Evolutionary conservation across 2,113 vertebrate genomes (phyloP).

Genomic region (Gila orcuttii): DNA sequence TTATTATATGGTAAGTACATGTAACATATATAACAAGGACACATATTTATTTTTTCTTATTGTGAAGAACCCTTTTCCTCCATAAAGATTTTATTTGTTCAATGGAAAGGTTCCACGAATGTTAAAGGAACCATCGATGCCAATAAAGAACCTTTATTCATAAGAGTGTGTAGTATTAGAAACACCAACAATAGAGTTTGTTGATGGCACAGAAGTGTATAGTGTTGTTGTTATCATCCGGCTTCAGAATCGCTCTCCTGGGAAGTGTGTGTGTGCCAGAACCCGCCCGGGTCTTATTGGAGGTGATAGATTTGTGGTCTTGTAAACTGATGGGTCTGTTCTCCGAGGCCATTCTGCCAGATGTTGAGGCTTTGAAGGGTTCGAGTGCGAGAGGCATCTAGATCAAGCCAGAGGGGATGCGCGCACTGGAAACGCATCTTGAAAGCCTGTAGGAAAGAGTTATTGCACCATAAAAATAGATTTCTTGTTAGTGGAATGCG

Average conservation of each 20-base stretch:
- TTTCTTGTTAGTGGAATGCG: not conserved
- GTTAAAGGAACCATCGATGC: too few species aligned
- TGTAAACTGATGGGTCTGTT: slow-evolving; percentile 57
- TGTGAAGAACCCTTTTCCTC: too few species aligned
- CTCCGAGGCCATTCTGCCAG: slow-evolving; percentile 50
- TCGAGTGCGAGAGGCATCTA: slow-evolving; percentile 60
- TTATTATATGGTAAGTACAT: too few species aligned
- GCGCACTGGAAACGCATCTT: slow-evolving; percentile 62
- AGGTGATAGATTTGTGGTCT: slow-evolving; percentile 59
- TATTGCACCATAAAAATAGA: slow-evolving; percentile 20
- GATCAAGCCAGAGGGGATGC: slow-evolving; percentile 58
- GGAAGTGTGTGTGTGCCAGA: slow-evolving; percentile 46
- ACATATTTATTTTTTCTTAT: too few species aligned
- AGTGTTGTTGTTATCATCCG: not conserved
- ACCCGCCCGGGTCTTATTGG: slow-evolving; percentile 49
- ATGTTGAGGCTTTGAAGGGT: slow-evolving; percentile 58
- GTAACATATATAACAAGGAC: too few species aligned
- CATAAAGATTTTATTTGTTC: too few species aligned
- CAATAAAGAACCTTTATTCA: too few species aligned
- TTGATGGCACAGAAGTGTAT: not conserved
- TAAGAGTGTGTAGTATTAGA: not conserved
- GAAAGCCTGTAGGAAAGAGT: slow-evolving; percentile 14
- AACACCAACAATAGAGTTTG: not conserved
- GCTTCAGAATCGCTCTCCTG: slow-evolving; percentile 26
- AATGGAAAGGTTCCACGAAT: too few species aligned